Evolutionary conservation across 2,797 vertebrate species (phyloP), one percentile per base, ranked within the genome.

Genomic region (Nyctalus aviator): DNA sequence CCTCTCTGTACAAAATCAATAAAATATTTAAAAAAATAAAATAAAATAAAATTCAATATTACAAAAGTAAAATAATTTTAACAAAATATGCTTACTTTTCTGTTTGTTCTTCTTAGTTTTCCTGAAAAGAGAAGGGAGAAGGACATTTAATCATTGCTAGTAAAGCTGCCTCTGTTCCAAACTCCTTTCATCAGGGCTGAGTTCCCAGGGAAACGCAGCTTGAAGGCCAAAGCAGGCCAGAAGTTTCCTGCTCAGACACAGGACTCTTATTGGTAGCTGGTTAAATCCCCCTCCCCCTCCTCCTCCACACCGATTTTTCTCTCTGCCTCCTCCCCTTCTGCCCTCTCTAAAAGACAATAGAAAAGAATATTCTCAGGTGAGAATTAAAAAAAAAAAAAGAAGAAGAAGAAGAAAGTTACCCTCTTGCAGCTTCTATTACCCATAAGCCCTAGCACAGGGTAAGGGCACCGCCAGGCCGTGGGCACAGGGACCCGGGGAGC

Each of bases 101-200:
- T 99, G 99, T 96, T 99, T 99, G 97, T 99, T 99, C 98, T 99
- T 99, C 98, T 99, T 99, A 91, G 99, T 99, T 98, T 99, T 99
- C 98, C 99, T 99, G 96, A 84, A 97, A 10, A 59, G 44, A 48
- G 95, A 66, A 69, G 87, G 57, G 18, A 91, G 27, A 57, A 77
- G 37, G 37, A 41, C 37, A 41, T 41, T 6, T 41, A 48, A 91
- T 82, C 77, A 93, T 1, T 68, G 30, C 57, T 71, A 46, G 1
- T 68, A 93, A 94, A 86, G 62, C 5, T 32, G 6, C 17, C 18
- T 73, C n/a, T 55, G 1, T n/a, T 35, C 79, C 21, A 69, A 69
- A 71, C 15, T 94, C 12, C 20, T 25, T 86, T 84, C 37, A 59
- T 35, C 53, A 75, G 0, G 8, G 14, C 64, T 66, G 59, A 71